Conservation (phyloP, 2,113 vertebrate species). For the Malurus cyaneus region DNA sequence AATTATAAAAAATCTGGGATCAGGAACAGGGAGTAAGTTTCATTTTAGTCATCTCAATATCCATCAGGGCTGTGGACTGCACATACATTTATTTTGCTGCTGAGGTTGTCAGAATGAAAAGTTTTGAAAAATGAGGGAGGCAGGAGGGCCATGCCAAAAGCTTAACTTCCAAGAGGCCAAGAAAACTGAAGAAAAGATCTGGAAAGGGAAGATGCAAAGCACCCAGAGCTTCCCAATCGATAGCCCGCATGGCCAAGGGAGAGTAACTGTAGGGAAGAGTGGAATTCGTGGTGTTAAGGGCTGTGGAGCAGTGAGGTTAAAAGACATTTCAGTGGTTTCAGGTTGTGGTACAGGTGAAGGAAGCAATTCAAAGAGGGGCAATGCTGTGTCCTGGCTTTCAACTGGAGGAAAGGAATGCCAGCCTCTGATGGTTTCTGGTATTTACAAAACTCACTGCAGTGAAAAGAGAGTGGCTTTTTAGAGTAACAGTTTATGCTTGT, state of each 20-base stretch:
- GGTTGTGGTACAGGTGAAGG: not conserved
- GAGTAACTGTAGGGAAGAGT: not conserved
- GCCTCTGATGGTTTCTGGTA: not conserved
- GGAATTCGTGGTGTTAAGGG: not conserved
- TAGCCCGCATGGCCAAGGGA: not conserved
- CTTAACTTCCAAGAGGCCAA: not conserved
- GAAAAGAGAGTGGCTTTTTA: not conserved
- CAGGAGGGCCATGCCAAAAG: not conserved
- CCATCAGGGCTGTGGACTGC: not conserved
- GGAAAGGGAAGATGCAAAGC: not conserved
- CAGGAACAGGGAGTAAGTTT: not conserved
- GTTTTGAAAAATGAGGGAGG: too few species aligned
- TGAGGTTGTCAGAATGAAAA: not conserved
- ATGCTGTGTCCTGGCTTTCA: not conserved
- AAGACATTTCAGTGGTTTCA: not conserved
- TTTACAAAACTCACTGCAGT: not conserved
- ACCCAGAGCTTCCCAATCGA: accelerated
- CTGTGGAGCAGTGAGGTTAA: not conserved
- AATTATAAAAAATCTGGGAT: not conserved
- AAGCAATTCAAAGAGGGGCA: too few species aligned
- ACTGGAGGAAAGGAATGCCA: not conserved
- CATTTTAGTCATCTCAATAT: not conserved
- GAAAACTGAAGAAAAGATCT: not conserved
- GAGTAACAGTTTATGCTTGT: not conserved
- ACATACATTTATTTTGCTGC: not conserved